phyloP scores from a whole-genome alignment of 2,113 vertebrate species.

The Struthio camelus region DNA sequence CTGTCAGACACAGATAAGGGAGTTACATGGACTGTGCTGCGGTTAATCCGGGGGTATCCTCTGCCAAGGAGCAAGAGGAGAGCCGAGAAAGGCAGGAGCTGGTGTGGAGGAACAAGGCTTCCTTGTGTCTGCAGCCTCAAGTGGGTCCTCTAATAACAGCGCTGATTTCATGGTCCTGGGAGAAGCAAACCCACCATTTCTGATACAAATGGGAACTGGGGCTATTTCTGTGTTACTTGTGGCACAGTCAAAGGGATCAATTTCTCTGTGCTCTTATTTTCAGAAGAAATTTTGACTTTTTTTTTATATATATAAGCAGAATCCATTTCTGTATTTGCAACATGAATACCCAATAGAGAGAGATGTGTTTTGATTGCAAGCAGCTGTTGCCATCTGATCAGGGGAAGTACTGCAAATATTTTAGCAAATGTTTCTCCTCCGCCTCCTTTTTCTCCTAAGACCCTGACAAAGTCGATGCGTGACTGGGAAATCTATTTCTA shows the following conservation, averaged over 20 bases:
- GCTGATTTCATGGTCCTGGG: not conserved
- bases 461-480: not conserved
- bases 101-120: not conserved
- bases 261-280: not conserved
- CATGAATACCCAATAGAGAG: not conserved
- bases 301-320: not conserved
- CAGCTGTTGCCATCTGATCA: slow-evolving; percentile 40
- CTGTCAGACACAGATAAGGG: not conserved
- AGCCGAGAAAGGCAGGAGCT: not conserved
- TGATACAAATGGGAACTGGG: not conserved
- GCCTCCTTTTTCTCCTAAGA: not conserved
- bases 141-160: not conserved
- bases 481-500: not conserved
- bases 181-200: not conserved
- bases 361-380: not conserved
- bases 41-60: not conserved
- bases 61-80: not conserved
- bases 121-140: not conserved
- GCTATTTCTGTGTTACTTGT: not conserved
- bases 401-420: slow-evolving; percentile 19
- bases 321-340: not conserved
- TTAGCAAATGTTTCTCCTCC: slow-evolving; percentile 35
- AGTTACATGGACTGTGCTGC: not conserved
- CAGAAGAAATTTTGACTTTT: not conserved
- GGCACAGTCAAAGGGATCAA: fast-evolving